Evolutionary conservation across 2,888 invertebrate genomes (phyloP), one percentile per base, ranked within the genome.

Genomic region (Dynastes hyllus): DNA sequence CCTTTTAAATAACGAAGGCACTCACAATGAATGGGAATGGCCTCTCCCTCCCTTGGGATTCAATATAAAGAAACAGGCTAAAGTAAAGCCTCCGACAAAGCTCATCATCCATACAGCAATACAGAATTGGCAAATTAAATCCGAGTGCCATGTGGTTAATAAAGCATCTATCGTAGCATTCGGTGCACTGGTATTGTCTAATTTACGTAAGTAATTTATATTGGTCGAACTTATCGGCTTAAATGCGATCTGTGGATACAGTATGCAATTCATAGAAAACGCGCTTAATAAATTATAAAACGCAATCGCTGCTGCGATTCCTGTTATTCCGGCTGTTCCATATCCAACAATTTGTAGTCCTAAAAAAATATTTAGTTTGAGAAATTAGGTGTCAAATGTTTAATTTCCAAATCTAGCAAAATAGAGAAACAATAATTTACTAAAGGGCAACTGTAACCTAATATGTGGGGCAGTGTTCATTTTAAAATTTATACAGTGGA

Each of bases 211-310:
- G 8, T 11, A 45, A 45, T 45, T 8, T 11, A 11, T 45, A 11
- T 45, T 11, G 11, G 8, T 11, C 0, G 45, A 45, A 11, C 8
- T 29, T 32, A 76, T 4, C 2, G 37, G 73, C 13, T 37, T 67
- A 70, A 84, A 84, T 11, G 9, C 8, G 55, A 83, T 78, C 6
- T 80, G 79, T 40, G 85, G 82, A 76, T 79, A 83, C 27, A 87
- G 80, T 13, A 87, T 80, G 79, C 87, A 87, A 70, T 85, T 81
- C 79, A 84, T 80, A 27, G 83, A 83, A 81, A 87, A 86, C 4
- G 80, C 81, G 61, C 83, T 83, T 22, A 84, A 71, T 16, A 85
- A 80, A 37, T 80, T 80, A 70, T 83, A 81, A 77, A 86, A 81
- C 22, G 82, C 71, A 66, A 83, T 82, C 0, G 84, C 82, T 8